Base-by-base conservation (phyloP, 2,888 invertebrate species). In the Chelonus formosanus region DNA sequence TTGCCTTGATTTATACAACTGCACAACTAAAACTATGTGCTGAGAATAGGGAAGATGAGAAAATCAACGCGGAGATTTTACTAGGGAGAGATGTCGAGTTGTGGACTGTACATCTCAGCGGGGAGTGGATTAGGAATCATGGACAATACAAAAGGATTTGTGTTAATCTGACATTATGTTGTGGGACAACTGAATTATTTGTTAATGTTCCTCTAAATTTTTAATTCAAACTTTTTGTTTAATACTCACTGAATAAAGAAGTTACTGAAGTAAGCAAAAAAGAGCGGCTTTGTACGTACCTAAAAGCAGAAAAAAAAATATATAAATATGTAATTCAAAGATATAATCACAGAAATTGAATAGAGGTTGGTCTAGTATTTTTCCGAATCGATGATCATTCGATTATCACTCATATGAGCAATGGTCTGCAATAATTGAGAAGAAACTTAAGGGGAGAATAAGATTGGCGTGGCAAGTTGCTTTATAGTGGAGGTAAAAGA, bases 211-310 rank as follows among this genome's bases (percentile, higher is more conserved):
- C 1, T 20, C 20, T 20, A 20, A 20, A 20, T 20, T 20, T 20
- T 20, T 20, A 20, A 20, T 20, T 20, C 20, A 20, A 20, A 20
- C 20, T 20, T 20, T 20, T 20, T 2, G 20, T 20, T 20, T 20
- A 20, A 20, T n/a, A 40, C n/a, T 44, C 4, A 44, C n/a, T n/a
- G 3, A 44, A n/a, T 44, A 3, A n/a, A 44, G 44, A n/a, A 8
- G 44, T 7, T 44, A 44, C 10, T 48, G 10, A 10, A 48, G 48
- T n/a, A 52, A 68, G 56, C 43, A 59, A 62, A 44, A 58, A 56
- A 48, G 20, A 57, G 62, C 44, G 57, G 63, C 67, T 71, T 63
- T 10, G 44, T 65, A 74, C 71, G 70, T 74, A 76, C 76, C 76
- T 76, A 63, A 68, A 60, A 64, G 63, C 56, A 53, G 55, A 35